Evolutionary conservation across 2,797 vertebrate genomes (phyloP).

Genomic region (Sparidentex hasta): DNA sequence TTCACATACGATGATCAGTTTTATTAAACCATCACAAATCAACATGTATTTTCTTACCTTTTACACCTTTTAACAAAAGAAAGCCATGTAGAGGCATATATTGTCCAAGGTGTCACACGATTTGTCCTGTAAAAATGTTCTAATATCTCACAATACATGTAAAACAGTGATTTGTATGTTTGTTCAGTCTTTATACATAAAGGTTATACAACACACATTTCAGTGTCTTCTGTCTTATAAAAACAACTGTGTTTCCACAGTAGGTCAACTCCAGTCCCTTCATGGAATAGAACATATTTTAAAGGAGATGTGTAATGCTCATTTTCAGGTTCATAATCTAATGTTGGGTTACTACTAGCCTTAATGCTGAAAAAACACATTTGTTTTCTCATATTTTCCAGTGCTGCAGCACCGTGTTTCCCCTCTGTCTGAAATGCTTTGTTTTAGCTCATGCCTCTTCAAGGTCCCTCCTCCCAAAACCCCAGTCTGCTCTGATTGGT

Average conservation of each 20-base stretch:
- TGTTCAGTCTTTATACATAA: slow-evolving; percentile 25
- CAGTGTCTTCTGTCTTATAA: background rate
- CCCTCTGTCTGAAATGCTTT: no score
- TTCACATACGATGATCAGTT: slow-evolving; percentile 22
- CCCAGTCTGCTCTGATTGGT: no score
- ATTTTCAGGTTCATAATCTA: no score
- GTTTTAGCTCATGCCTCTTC: no score
- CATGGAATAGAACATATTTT: background rate
- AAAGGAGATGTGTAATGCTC: background rate
- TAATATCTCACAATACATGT: slow-evolving; percentile 25
- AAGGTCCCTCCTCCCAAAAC: no score
- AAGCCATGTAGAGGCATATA: background rate
- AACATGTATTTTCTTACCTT: slow-evolving; percentile 3
- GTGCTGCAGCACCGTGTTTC: no score
- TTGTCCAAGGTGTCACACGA: slow-evolving; percentile 7
- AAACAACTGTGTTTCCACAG: background rate
- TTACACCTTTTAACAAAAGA: slow-evolving; percentile 12
- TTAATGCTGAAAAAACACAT: no score
- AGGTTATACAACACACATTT: slow-evolving; percentile 1
- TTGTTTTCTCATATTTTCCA: no score
- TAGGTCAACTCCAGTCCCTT: background rate
- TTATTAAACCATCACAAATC: slow-evolving; percentile 12
- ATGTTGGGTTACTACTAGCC: no score
- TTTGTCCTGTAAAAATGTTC: slow-evolving; percentile 26
- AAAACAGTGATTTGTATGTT: slow-evolving; percentile 21